A percentile compares a stretch with the other conserved stretches of the same genome.
These are phyloP conservation scores for Cirrhinus molitorella DNA, from an alignment of 2,797 vertebrate species.

Conservation along the genomic window DNA sequence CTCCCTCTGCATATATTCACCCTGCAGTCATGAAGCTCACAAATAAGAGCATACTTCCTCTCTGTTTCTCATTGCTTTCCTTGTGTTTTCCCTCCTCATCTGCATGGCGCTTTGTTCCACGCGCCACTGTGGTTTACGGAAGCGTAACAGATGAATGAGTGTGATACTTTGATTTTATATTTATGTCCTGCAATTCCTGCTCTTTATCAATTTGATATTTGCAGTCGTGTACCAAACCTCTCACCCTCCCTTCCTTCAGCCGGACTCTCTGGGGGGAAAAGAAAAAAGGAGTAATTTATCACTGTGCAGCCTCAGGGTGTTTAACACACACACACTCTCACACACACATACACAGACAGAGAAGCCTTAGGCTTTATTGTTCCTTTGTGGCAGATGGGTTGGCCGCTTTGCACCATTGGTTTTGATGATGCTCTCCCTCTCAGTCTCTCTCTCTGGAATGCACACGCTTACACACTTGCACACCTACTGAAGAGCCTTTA, in stretches of 20 bases:
- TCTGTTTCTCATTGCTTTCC: neutral
- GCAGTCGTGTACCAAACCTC: constrained; percentile 35
- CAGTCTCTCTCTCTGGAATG: constrained; percentile 26
- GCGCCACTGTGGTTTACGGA: constrained; percentile 20
- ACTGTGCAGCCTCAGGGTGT: constrained; percentile 59
- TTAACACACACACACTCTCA: constrained; percentile 50
- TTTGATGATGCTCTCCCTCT: constrained; percentile 56
- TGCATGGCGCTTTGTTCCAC: neutral
- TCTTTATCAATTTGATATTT: constrained; percentile 57
- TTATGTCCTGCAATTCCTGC: constrained; percentile 44
- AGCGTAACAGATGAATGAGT: constrained; percentile 42
- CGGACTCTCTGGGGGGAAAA: constrained; percentile 50
- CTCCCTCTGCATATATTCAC: constrained; percentile 31
- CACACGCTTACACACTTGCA: constrained; percentile 19
- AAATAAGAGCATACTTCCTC: constrained; percentile 37
- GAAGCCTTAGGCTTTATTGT: constrained; percentile 60
- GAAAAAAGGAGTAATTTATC: constrained; percentile 60
- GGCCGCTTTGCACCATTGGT: constrained; percentile 58
- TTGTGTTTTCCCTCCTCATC: neutral
- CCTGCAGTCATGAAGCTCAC: constrained; percentile 54
- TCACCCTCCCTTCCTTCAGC: constrained; percentile 35
- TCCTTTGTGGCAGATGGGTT: constrained; percentile 64
- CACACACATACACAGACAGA: constrained; percentile 44
- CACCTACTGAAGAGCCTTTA: constrained; percentile 51
- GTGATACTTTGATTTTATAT: constrained; percentile 54